These are phyloP conservation scores for Anticlea derivata DNA, from an alignment of 2,888 invertebrate species.

Conservation along the genomic window DNA sequence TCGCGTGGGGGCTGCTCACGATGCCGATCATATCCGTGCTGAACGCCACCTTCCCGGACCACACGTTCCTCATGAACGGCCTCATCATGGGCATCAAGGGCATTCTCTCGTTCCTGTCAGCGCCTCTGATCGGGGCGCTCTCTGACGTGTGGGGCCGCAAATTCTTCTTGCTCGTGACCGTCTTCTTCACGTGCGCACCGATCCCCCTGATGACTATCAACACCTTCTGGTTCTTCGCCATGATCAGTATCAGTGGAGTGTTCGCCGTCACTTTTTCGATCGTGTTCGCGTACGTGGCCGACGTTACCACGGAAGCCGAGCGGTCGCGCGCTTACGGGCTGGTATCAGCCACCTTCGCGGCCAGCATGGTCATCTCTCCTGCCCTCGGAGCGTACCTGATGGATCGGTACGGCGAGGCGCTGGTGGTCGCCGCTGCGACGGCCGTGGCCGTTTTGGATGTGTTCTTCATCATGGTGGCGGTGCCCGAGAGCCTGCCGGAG, in stretches of 20 bases:
- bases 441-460: conserved; percentile 98
- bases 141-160: conserved; percentile 99
- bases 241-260: conserved; percentile 99
- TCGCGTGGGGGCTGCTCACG: conserved; percentile 99
- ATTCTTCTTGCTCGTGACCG: conserved; percentile 98
- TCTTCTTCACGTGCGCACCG: conserved; percentile 99
- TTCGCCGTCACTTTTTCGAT: conserved; percentile 99
- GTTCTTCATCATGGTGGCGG: conserved; percentile 98
- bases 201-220: conserved; percentile 99
- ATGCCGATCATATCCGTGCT: conserved; percentile 98
- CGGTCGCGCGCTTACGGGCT: conserved; percentile 97
- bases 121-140: conserved; percentile 98
- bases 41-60: conserved; percentile 98
- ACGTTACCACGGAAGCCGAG: conserved; percentile 98
- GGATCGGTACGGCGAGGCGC: conserved; percentile 91
- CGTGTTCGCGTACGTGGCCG: conserved; percentile 99
- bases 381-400: conserved; percentile 96
- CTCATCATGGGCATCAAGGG: conserved; percentile 99
- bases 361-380: conserved; percentile 99
- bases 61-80: conserved; percentile 99
- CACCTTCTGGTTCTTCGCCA: conserved; percentile 99
- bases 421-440: conserved; percentile 97
- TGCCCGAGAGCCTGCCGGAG: conserved; percentile 99
- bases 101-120: conserved; percentile 97
- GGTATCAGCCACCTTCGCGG: conserved; percentile 99